Conservation (phyloP, 2,797 vertebrate genomes). For the Simalia tracyae region DNA sequence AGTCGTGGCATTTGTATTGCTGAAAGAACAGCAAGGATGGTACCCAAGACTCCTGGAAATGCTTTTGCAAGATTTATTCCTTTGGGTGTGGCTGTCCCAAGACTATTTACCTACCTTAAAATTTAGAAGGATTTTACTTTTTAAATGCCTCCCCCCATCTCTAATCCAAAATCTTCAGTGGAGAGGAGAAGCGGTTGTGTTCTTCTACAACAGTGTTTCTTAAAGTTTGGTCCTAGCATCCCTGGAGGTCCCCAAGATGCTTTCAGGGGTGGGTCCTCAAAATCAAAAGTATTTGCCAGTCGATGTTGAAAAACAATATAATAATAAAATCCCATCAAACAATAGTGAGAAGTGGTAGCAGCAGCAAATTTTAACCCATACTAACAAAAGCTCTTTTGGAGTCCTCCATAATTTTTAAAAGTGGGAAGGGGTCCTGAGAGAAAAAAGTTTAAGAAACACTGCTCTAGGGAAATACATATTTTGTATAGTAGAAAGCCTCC, state of each 20-base stretch:
- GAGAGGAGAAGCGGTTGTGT: neutral
- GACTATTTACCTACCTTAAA: neutral
- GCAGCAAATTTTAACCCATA: neutral
- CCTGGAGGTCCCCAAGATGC: neutral
- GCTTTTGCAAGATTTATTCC: neutral
- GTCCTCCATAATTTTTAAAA: neutral
- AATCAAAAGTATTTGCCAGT: neutral
- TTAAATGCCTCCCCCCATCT: neutral
- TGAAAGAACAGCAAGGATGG: neutral
- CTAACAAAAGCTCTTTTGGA: neutral
- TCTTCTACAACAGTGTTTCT: neutral
- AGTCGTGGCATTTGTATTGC: neutral
- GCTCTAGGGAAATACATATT: neutral
- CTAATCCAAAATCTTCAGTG: neutral
- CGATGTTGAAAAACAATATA: neutral
- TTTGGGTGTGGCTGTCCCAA: neutral
- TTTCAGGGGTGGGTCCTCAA: neutral
- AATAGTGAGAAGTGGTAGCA: neutral
- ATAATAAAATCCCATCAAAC: neutral
- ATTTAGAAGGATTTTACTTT: neutral
- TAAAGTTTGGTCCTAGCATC: neutral
- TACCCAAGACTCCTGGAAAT: neutral
- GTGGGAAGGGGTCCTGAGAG: neutral
- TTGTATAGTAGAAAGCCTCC: neutral
- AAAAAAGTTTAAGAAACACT: neutral